These are phyloP conservation scores for Lycaon pictus DNA, from an alignment of 2,113 vertebrate genomes.

Conservation along the genomic window DNA sequence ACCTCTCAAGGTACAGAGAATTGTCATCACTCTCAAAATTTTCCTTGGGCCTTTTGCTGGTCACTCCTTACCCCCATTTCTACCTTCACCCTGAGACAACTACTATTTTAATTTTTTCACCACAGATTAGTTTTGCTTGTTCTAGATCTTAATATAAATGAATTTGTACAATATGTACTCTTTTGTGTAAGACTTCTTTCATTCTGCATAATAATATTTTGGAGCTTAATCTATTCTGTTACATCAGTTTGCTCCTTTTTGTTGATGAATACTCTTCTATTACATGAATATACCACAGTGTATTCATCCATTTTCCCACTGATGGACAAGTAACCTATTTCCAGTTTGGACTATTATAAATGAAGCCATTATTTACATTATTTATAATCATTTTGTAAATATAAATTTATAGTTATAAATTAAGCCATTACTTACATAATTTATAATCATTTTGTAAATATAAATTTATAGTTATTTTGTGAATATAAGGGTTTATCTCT, in stretches of 20 bases:
- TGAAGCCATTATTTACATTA: neutral
- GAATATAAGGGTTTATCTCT: neutral
- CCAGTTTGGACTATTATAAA: neutral
- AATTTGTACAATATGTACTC: neutral
- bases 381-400: neutral
- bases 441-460: neutral
- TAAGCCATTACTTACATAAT: neutral
- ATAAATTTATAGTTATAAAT: neutral
- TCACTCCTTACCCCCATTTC: neutral
- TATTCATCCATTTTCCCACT: neutral
- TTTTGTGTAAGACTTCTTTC: neutral
- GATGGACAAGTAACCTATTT: neutral
- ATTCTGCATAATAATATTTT: neutral
- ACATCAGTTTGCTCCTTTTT: neutral
- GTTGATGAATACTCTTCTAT: neutral
- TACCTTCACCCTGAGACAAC: neutral
- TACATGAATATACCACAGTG: neutral
- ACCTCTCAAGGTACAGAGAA: neutral
- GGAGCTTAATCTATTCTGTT: neutral
- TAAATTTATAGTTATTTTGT: neutral
- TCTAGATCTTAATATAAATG: neutral
- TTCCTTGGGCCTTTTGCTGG: neutral
- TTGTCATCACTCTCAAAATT: neutral
- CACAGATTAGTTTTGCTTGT: neutral
- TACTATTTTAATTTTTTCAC: neutral